Base-by-base conservation (phyloP, 2,113 vertebrate genomes). In the Periophthalmodon schlosseri region DNA sequence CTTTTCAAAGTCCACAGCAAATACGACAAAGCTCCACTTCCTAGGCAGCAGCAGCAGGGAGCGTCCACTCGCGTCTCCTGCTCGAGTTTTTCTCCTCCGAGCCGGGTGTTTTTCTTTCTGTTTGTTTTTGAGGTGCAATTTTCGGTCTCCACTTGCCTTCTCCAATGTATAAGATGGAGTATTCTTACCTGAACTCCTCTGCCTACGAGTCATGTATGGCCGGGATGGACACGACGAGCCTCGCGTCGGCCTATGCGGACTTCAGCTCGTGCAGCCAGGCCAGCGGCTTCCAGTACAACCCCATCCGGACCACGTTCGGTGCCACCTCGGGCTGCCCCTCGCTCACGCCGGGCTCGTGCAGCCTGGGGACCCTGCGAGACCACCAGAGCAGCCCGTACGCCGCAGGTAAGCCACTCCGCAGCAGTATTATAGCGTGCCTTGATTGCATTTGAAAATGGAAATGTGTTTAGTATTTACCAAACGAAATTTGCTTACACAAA, bases 161-260 rank as follows among this genome's bases (percentile, higher is more conserved):
- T 97, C 98, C 96, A 90, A 99, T 99, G 98, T 99, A 99, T 99
- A 99, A 99, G 98, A 99, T 99, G 98, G 98, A 99, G 96, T 99
- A 99, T 97, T 99, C 98, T 97, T 99, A 99, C 97, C 97, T 99
- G 94, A 99, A 99, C 96, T 99, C 98, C 95, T 99, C 98, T 94
- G 97, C 98, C 96, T 99, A 99, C 96, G 98, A 99, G 95, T 99
- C 98, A 87, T 99, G 98, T 95, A 99, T 99, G 98, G 97, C 97
- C 93, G 98, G 98, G 90, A 99, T 99, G 97, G 98, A 99, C 95
- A 99, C 97, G 74, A 96, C 97, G 72, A 99, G 97, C 94, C 92
- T 99, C 95, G 97, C 98, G 90, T 99, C 97, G 94, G 97, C 98
- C 91, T 99, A 99, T 90, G 98, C 98, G 92, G 98, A 99, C 95